A percentile compares a stretch with the other conserved stretches of the same genome.
These are phyloP conservation scores for Lepilemur ruficaudatus DNA, from an alignment of 2,797 vertebrate genomes.

Conservation along the genomic window DNA sequence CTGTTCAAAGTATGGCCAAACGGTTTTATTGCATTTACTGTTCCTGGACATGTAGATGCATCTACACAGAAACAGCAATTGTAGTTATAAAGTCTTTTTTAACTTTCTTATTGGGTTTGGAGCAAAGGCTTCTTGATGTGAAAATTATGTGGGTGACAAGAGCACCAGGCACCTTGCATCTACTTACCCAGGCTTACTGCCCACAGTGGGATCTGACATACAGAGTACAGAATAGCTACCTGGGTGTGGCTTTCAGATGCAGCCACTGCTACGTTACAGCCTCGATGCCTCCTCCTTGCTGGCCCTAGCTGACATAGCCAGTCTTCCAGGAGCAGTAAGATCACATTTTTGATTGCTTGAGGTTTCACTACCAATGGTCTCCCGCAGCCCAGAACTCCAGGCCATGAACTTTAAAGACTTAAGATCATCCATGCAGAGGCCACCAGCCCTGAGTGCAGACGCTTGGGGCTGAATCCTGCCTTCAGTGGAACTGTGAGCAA, in stretches of 20 bases:
- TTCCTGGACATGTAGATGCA: neutral
- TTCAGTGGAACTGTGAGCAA: neutral
- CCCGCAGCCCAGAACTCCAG: neutral
- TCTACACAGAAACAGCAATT: neutral
- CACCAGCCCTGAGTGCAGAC: neutral
- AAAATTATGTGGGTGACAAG: neutral
- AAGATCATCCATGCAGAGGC: neutral
- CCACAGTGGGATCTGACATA: neutral
- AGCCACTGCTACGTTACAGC: neutral
- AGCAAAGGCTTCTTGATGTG: neutral
- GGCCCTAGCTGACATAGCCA: neutral
- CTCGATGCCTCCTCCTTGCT: neutral
- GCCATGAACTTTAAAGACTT: neutral
- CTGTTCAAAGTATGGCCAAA: neutral
- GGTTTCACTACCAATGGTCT: neutral
- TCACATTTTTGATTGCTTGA: neutral
- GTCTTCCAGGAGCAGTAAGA: neutral
- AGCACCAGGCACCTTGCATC: neutral
- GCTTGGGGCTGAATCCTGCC: neutral
- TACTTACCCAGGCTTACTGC: neutral
- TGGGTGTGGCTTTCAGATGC: neutral
- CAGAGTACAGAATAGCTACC: neutral
- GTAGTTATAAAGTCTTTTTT: neutral
- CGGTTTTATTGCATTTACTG: constrained; percentile 60
- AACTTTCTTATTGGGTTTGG: neutral